These are phyloP conservation scores for Caiman crocodilus DNA, from an alignment of 2,797 vertebrate species.

Conservation along the genomic window DNA sequence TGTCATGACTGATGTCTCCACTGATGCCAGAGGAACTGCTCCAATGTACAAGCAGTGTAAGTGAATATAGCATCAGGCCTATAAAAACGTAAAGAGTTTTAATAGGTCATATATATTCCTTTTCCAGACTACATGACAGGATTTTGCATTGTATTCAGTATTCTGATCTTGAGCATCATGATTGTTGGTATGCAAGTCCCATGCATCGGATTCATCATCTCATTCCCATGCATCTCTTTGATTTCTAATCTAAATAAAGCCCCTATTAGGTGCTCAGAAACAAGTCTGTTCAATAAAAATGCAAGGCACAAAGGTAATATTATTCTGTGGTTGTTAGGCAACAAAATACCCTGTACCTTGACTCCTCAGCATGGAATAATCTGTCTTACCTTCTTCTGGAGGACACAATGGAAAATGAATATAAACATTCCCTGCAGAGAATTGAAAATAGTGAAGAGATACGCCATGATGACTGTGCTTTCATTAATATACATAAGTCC, in stretches of 20 bases:
- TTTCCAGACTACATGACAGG: neutral
- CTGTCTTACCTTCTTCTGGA: slow-evolving; percentile 95
- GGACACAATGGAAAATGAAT: slow-evolving; percentile 99
- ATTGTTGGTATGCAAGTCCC: slow-evolving; percentile 14
- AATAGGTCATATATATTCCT: rapidly evolving
- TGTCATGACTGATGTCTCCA: neutral
- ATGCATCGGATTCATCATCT: neutral
- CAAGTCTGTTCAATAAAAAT: neutral
- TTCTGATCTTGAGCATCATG: rapidly evolving
- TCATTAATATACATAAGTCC: slow-evolving; percentile 99
- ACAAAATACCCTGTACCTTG: slow-evolving; percentile 37
- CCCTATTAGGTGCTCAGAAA: neutral
- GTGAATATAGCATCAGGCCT: neutral
- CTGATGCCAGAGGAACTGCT: rapidly evolving
- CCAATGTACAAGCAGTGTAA: rapidly evolving
- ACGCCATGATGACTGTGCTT: slow-evolving; percentile 99
- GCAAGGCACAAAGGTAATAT: neutral
- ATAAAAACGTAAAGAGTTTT: neutral
- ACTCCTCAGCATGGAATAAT: slow-evolving; percentile 16
- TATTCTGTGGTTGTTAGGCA: slow-evolving; percentile 23
- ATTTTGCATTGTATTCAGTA: neutral
- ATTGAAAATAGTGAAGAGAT: slow-evolving; percentile 99
- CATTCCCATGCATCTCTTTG: neutral
- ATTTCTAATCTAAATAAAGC: slow-evolving; percentile 41
- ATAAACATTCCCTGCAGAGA: slow-evolving; percentile 99